Conservation (phyloP, 2,797 vertebrate species). For the Pelobates cultripes region DNA sequence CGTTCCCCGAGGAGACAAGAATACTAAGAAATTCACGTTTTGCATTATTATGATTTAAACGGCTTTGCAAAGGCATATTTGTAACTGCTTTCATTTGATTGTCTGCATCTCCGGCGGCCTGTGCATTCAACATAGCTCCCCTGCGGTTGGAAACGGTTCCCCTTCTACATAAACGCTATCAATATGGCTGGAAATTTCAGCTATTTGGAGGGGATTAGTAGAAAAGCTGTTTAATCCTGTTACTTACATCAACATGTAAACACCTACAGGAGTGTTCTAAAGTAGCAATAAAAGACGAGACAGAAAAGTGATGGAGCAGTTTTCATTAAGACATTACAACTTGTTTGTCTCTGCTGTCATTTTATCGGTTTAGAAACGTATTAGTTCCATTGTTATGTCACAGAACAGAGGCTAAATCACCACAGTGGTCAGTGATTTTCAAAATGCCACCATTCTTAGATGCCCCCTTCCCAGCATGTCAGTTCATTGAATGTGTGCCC, state of each 20-base stretch:
- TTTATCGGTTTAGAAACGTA: neutral
- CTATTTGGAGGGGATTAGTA: slow-evolving; percentile 45
- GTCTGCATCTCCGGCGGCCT: slow-evolving; percentile 66
- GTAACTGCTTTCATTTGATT: slow-evolving; percentile 68
- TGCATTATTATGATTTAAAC: slow-evolving; percentile 68
- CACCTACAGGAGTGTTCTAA: slow-evolving; percentile 44
- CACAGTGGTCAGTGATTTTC: too few relatives aligned
- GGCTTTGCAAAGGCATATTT: slow-evolving; percentile 70
- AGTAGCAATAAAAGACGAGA: slow-evolving; percentile 23
- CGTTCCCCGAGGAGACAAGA: slow-evolving; percentile 64
- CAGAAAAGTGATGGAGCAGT: neutral
- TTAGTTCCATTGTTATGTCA: neutral
- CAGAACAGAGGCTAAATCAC: too few relatives aligned
- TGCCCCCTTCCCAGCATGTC: too few relatives aligned
- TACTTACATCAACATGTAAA: slow-evolving; percentile 53
- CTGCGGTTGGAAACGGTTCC: slow-evolving; percentile 56
- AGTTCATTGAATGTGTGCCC: too few relatives aligned
- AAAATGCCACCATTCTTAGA: too few relatives aligned
- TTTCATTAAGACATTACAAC: neutral
- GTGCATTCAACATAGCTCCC: slow-evolving; percentile 56
- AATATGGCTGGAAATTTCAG: slow-evolving; percentile 39
- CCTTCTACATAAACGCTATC: slow-evolving; percentile 45
- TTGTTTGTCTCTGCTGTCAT: slow-evolving; percentile 3
- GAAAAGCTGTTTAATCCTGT: slow-evolving; percentile 41
- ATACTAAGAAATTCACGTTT: slow-evolving; percentile 70